A percentile compares a stretch with the other conserved stretches of the same genome.
These are phyloP conservation scores for Gnathonemus echidnorhynchus DNA, from an alignment of 2,113 vertebrate species.

Conservation along the genomic window DNA sequence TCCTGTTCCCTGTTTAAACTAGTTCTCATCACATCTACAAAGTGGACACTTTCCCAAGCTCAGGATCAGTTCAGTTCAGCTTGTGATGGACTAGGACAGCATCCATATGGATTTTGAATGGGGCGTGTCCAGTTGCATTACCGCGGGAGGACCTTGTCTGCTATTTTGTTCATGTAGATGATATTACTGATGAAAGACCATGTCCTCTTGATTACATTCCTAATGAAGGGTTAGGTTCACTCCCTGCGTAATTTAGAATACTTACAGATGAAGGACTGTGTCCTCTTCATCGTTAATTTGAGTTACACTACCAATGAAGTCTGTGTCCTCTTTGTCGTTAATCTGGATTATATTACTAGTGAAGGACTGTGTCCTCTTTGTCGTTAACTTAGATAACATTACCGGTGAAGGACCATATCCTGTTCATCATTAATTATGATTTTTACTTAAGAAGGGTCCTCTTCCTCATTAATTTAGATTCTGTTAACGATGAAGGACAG, in stretches of 20 bases:
- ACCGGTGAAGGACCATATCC: neutral
- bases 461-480: too few species aligned
- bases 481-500: neutral
- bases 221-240: neutral
- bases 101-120: neutral
- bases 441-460: too few species aligned
- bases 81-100: neutral
- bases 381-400: neutral
- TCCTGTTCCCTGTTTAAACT: neutral
- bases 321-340: neutral
- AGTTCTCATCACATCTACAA: neutral
- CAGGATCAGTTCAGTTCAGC: conserved; percentile 7
- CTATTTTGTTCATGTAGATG: neutral
- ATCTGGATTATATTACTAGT: too few species aligned
- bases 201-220: too few species aligned
- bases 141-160: neutral
- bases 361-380: neutral
- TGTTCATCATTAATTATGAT: neutral
- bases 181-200: neutral
- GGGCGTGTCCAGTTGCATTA: neutral
- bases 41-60: neutral
- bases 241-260: neutral
- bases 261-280: neutral
- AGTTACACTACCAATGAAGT: too few species aligned
- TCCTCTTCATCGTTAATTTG: neutral